Evolutionary conservation across 2,797 vertebrate genomes (phyloP), one percentile per base, ranked within the genome.

Genomic region (Acomys russatus): DNA sequence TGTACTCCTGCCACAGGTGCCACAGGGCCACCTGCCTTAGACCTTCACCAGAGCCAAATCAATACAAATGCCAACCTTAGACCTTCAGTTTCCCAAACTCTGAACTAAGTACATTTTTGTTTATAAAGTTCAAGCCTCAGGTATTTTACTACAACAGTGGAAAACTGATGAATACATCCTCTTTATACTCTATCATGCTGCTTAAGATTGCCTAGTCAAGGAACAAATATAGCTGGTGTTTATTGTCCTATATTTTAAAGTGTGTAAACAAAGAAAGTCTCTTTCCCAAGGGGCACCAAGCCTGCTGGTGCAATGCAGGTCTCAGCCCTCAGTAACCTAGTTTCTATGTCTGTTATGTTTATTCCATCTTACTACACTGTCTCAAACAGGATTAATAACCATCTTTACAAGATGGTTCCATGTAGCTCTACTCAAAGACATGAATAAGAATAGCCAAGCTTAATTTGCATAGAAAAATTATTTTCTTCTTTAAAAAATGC

Each of bases 401-500:
- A 73, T 77, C 25, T 91, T 30, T 49, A 30, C 89, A 20, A 33
- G 15, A 82, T 12, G 63, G 23, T 6, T 83, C 33, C 3, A 30
- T 51, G 17, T 9, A 80, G 4, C 49, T 11, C 33, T 91, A 30
- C n/a, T 93, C 59, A 95, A 77, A 88, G 23, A 80, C 54, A 33
- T 11, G 5, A 35, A 56, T 44, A 23, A 94, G 56, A 94, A 68
- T 73, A 84, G 38, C 17, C 14, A 85, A 78, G 38, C 28, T 33
- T 8, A 56, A 14, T 8, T 59, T 59, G 56, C 64, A 22, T 10
- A 22, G 17, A 56, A 82, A 94, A 95, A 54, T 3, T 9, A 82
- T 87, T 88, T 51, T 71, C 20, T 64, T 33, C 6, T 63, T 85
- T 82, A 38, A 92, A 90, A 94, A 90, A n/a, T 84, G n/a, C 61